Conservation (phyloP, 2,888 invertebrate genomes). For the Apotomis turbidana region DNA sequence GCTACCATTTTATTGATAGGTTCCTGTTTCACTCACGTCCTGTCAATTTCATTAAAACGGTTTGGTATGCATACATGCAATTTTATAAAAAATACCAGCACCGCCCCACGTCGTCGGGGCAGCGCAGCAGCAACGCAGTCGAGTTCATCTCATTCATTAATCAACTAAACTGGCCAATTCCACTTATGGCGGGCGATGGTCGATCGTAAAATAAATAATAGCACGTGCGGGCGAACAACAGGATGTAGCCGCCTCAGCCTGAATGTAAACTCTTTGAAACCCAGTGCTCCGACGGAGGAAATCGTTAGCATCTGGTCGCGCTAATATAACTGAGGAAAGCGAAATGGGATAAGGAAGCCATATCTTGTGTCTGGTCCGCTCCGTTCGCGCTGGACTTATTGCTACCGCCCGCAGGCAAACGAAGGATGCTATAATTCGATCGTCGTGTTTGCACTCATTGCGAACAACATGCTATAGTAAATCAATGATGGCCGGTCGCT, state of each 20-base stretch:
- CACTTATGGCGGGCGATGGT: constrained; percentile 45
- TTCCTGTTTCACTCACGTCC: constrained; percentile 78
- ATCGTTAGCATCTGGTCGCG: constrained; percentile 68
- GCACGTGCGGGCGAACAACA: constrained; percentile 69
- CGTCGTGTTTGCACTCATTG: constrained; percentile 2
- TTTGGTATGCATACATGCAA: constrained; percentile 21
- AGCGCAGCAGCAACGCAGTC: not conserved
- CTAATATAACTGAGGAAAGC: constrained; percentile 63
- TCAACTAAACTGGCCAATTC: constrained; percentile 48
- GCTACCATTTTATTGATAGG: constrained; percentile 79
- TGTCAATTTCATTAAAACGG: constrained; percentile 62
- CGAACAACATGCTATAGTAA: not conserved
- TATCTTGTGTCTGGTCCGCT: constrained; percentile 57
- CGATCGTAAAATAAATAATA: constrained; percentile 65
- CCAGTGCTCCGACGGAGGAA: constrained; percentile 63
- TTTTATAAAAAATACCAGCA: constrained; percentile 28
- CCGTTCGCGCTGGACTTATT: constrained; percentile 54
- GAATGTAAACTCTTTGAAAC: constrained; percentile 63
- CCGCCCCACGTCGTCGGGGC: not conserved
- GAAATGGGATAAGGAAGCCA: constrained; percentile 66
- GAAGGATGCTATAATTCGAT: constrained; percentile 41
- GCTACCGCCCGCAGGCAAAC: constrained; percentile 52
- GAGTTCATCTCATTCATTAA: constrained; percentile 42
- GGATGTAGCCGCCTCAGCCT: constrained; percentile 65
- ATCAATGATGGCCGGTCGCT: no score